These are phyloP conservation scores for Pantelozetes paolii DNA, from an alignment of 2,888 invertebrate species.

Conservation along the genomic window DNA sequence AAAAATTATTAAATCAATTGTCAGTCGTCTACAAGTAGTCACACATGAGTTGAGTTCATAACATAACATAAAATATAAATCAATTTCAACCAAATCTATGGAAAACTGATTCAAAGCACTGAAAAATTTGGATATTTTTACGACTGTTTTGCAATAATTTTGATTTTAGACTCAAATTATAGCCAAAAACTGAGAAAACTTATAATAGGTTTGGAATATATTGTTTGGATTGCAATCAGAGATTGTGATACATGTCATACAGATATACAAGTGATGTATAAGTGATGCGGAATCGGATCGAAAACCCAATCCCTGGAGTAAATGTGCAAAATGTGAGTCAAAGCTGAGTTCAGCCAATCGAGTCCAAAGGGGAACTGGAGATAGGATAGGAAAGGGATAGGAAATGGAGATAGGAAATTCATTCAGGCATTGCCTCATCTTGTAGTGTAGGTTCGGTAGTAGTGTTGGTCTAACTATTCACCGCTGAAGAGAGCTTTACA, in stretches of 20 bases:
- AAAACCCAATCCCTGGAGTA: conserved; percentile 24
- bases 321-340: conserved; percentile 32
- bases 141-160: not conserved
- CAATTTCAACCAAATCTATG: too few relatives aligned
- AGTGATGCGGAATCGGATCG: conserved; percentile 15
- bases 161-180: too few relatives aligned
- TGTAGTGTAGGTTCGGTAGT: too few relatives aligned
- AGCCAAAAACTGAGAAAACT: not conserved
- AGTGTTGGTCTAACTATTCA: conserved; percentile 8
- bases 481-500: conserved; percentile 23
- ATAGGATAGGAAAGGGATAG: not conserved
- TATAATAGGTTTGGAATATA: not conserved
- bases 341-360: conserved; percentile 32
- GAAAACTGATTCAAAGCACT: too few relatives aligned
- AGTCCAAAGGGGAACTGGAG: conserved; percentile 33
- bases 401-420: conserved; percentile 9
- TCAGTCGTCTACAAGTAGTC: not conserved
- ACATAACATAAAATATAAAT: too few relatives aligned
- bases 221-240: conserved; percentile 24
- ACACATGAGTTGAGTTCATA: too few relatives aligned
- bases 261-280: conserved; percentile 15
- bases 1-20: not conserved
- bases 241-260: conserved; percentile 34
- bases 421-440: conserved; percentile 5
- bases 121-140: not conserved